Base-by-base conservation (phyloP, 2,113 vertebrate species). In the Sylvia atricapilla region DNA sequence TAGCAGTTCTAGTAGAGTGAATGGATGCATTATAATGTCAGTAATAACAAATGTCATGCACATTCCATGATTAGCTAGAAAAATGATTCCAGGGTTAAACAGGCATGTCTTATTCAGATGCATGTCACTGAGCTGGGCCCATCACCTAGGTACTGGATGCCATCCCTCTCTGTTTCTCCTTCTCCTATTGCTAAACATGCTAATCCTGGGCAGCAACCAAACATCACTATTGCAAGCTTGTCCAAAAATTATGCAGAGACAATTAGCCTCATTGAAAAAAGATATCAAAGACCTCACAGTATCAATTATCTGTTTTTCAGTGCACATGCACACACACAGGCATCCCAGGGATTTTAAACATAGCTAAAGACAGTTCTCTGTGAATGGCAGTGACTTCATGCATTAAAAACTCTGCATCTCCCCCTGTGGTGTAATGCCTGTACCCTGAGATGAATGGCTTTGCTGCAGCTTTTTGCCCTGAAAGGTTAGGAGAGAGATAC, bases 311-410 rank as follows among this genome's bases (percentile, higher is more conserved):
- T 79, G 93, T 69, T 88, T 86, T 74, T 89, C 89, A 46, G 69
- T 21, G 91, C 17, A 2, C 93, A 84, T 7, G 3, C 87, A 95
- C 84, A 89, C 93, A 89, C 89, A 76, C 2, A 95, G 87, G 93
- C 89, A 93, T 88, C 82, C 82, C 41, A 86, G 56, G 89, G 94
- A 96, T 95, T 96, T 96, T 80, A 93, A 88, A 94, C 79, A 37
- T n/a, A 86, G 90, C 95, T 81, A 60, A 96, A 93, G 90, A 95
- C 94, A 86, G 75, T 90, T 55, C 12, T 0, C 41, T 88, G 59
- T 88, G 95, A 97, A 95, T 95, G 90, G 90, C 87, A 90, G 95
- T 97, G 95, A 96, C 95, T 96, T 97, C 95, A 96, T 96, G 93
- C 94, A 96, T 86, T 95, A 96, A 94, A 91, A 96, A 84, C 96